Percentiles rank a stretch among this genome's conserved stretches.
Conservation (phyloP, 2,113 vertebrate genomes). For the Hylia prasina region DNA sequence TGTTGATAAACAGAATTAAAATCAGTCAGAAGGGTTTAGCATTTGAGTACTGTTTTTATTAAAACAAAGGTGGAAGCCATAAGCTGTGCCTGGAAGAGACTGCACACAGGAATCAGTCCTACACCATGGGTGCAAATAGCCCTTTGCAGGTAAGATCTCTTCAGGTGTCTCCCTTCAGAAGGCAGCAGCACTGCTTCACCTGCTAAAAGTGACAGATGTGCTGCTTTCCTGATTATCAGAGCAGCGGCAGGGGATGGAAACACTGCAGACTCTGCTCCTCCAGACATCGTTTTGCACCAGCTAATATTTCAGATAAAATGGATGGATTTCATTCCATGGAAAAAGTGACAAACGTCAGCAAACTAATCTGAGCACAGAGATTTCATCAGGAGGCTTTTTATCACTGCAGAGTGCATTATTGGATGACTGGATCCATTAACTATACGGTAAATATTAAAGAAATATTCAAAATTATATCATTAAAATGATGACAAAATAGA, state of each 20-base stretch:
- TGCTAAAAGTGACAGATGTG: background rate
- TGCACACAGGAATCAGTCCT: background rate
- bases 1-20: background rate
- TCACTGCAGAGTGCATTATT: background rate
- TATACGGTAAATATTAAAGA: background rate
- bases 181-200: background rate
- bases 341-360: background rate
- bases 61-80: background rate
- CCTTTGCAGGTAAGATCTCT: background rate
- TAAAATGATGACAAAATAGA: background rate
- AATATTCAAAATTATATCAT: background rate
- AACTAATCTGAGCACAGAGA: background rate
- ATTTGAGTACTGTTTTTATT: background rate
- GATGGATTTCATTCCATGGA: background rate
- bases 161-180: background rate
- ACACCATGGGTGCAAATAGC: background rate
- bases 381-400: background rate
- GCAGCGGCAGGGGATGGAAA: background rate
- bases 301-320: background rate
- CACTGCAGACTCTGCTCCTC: rapidly evolving
- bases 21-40: background rate
- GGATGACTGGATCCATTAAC: background rate
- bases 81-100: background rate
- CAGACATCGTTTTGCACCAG: background rate
- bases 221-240: background rate